Evolutionary conservation across 2,888 invertebrate genomes (phyloP), one percentile per base, ranked within the genome.

Genomic region (Drymonia ruficornis): DNA sequence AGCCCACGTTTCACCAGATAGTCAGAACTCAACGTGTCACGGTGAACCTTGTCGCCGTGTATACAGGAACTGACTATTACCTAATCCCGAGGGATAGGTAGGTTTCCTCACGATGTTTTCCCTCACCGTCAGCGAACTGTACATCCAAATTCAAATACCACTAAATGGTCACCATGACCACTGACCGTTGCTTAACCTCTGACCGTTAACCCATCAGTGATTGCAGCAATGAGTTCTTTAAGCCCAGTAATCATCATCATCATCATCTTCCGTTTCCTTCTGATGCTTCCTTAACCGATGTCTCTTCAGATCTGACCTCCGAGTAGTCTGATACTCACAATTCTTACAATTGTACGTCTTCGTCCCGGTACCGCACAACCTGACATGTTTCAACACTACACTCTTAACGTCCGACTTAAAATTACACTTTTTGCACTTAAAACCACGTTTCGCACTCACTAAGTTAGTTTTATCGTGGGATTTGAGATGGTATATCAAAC

Each of bases 401-500:
- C 3, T 1, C 1, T 60, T 53, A 1, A 34, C 16, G 1, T 46
- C 51, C 0, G 60, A 56, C 1, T 40, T 50, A 6, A 57, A 66
- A 12, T 46, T 48, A 16, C 70, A 70, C 16, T 62, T 48, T 11
- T 50, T 59, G 29, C 70, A 70, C 36, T 59, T 58, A 7, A 51
- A 59, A 1, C 59, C 55, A 1, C 48, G 45, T 9, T 50, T 50
- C 1, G 34, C 15, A 16, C 16, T 28, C 0, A 31, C 44, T 0
- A 28, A 5, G 13, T 16, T 29, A 0, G 16, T 54, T 0, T 42
- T 18, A 0, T 69, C 63, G 12, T 91, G 90, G 0, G 77, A 70
- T 13, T 84, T 83, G 6, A 91, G 15, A 52, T 91, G 91, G 45
- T 87, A 89, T 0, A 84, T 63, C 0, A 91, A 18, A 19, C 84